Conservation (phyloP, 2,888 invertebrate species). For the Cataglyphis albicans region DNA sequence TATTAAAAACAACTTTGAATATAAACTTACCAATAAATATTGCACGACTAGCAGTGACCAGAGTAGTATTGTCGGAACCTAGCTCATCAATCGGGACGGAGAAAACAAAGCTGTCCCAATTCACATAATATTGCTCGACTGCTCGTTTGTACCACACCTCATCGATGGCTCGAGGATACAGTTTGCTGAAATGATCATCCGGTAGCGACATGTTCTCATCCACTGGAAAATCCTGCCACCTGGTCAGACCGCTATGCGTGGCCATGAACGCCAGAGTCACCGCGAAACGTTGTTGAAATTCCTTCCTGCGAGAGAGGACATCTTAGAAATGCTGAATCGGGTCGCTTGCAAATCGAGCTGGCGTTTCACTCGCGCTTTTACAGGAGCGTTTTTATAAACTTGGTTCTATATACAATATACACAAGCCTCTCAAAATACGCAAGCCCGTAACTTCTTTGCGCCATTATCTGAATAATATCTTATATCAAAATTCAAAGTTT, state of each 20-base stretch:
- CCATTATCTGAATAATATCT: background rate
- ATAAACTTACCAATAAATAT: slow-evolving; percentile 87
- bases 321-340: slow-evolving; percentile 37
- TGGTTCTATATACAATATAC: background rate
- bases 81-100: slow-evolving; percentile 91
- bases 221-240: slow-evolving; percentile 93
- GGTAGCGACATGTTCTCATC: slow-evolving; percentile 86
- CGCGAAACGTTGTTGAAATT: slow-evolving; percentile 94
- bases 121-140: slow-evolving; percentile 93
- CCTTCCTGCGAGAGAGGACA: slow-evolving; percentile 88
- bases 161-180: slow-evolving; percentile 93
- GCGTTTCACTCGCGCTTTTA: slow-evolving; percentile 22
- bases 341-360: slow-evolving; percentile 13
- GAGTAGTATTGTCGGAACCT: slow-evolving; percentile 87
- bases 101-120: slow-evolving; percentile 93
- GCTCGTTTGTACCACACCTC: slow-evolving; percentile 96
- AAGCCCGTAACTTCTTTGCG: slow-evolving; percentile 28
- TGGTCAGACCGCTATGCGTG: slow-evolving; percentile 95
- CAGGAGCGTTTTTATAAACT: background rate
- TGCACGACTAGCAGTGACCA: slow-evolving; percentile 95
- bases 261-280: slow-evolving; percentile 95
- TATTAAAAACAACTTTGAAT: background rate
- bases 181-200: slow-evolving; percentile 90
- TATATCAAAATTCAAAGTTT: background rate
- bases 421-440: slow-evolving; percentile 17